Evolutionary conservation across 2,113 vertebrate species (phyloP).

Genomic region (Aegotheles bennettii): DNA sequence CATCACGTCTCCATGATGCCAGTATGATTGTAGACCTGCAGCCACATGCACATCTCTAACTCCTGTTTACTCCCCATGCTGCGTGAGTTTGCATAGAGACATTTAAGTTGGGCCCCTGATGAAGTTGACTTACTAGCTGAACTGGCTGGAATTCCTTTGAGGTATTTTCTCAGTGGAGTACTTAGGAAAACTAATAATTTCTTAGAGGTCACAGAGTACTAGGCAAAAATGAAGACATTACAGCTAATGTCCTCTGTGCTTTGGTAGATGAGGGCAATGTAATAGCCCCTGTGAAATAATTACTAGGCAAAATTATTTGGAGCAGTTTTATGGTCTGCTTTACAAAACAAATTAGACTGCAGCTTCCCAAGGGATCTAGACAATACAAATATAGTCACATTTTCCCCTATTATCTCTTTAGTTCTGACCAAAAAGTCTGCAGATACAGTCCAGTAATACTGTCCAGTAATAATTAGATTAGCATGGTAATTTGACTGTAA

Average conservation of each 20-base stretch:
- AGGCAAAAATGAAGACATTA: not conserved
- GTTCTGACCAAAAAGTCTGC: not conserved
- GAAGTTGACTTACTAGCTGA: no score
- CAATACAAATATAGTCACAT: not conserved
- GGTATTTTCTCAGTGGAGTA: no score
- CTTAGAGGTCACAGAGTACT: not conserved
- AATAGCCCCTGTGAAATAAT: not conserved
- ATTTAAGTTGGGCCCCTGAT: no score
- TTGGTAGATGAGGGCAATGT: not conserved
- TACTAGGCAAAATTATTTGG: not conserved
- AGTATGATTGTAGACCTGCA: no score
- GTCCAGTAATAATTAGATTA: constrained; percentile 2
- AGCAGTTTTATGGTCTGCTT: not conserved
- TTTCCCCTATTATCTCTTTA: not conserved
- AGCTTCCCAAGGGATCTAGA: not conserved
- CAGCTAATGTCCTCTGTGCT: not conserved
- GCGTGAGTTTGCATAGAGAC: no score
- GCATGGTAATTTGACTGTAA: not conserved
- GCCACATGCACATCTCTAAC: no score
- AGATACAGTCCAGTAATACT: not conserved
- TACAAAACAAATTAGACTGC: not conserved
- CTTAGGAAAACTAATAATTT: not conserved
- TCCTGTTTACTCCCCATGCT: no score
- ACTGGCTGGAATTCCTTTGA: no score
- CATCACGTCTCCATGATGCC: no score